Evolutionary conservation across 1,140 invertebrate genomes (phyloP), one percentile per base, ranked within the genome.

Genomic region (Vollenhovia emeryi): DNA sequence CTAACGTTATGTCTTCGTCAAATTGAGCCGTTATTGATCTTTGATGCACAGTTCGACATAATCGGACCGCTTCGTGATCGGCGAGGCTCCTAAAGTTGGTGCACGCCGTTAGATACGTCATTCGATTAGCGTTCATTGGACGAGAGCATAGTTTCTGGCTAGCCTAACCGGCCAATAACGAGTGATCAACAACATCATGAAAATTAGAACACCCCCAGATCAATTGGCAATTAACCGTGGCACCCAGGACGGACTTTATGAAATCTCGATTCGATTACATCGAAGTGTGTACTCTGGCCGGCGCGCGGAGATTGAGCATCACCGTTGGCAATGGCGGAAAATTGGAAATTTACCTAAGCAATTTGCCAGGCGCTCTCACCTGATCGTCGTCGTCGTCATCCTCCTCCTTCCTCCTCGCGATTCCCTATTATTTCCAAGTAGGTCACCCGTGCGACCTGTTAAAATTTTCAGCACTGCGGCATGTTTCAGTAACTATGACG

Each of bases 161-260:
- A 66, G 48, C 27, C 40, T 79, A 64, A 79, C 50, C 33, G 36
- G 59, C 45, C 24, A 66, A 84, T 24, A 79, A 85, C 30, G 50
- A 64, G 21, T 50, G 69, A 89, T 82, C 64, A 88, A 89, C 73
- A 89, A 48, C 45, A 33, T 57, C 66, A 50, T 50, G 79, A 87
- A 87, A 90, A 90, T 85, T 76, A 57, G 75, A 71, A 60, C 86
- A 36, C 78, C 15, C 36, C 30, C 52, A 68, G 76, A 92, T 87
- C 90, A 89, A 92, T 92, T 91, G 90, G 87, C 91, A 91, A 92
- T 92, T 91, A 92, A 91, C 85, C 84, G 64, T 74, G 43, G 66
- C 80, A 59, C 50, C 36, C 45, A 33, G 45, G 50, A 83, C 21
- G 57, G 85, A 89, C 88, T 89, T 90, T 90, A 87, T 86, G 88